Conservation (phyloP, 1,140 invertebrate genomes). For the Cyphomyrmex costatus region DNA sequence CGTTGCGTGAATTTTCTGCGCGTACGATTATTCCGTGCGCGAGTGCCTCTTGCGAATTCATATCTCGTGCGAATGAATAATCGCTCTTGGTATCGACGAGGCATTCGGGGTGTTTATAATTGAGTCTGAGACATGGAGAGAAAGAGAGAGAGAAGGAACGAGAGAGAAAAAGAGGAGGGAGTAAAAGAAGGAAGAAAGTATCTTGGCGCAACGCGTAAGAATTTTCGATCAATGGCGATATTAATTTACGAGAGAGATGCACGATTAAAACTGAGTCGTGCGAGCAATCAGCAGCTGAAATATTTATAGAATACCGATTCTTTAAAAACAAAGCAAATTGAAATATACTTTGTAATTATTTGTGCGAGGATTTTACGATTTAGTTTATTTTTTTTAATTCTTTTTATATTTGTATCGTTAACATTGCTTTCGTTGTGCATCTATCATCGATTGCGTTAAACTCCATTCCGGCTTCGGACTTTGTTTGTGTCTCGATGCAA, state of each 20-base stretch:
- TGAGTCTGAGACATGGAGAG: conserved; percentile 33
- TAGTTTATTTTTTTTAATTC: neutral
- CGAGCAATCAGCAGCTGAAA: neutral
- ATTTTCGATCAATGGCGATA: conserved; percentile 47
- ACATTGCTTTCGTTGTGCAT: conserved; percentile 10
- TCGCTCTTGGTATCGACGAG: conserved; percentile 54
- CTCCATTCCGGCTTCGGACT: neutral
- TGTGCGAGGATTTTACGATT: neutral
- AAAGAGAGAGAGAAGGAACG: neutral
- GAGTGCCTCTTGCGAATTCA: conserved; percentile 54
- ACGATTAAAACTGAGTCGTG: conserved; percentile 12
- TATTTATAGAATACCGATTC: neutral
- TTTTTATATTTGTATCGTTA: neutral
- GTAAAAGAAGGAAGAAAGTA: conserved; percentile 43
- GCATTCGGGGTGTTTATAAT: conserved; percentile 50
- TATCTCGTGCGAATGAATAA: conserved; percentile 68
- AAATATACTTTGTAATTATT: neutral
- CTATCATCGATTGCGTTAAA: neutral
- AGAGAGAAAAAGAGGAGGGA: neutral
- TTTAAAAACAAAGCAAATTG: neutral
- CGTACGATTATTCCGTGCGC: conserved; percentile 64
- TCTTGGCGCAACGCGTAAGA: conserved; percentile 28
- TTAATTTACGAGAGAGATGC: conserved; percentile 28
- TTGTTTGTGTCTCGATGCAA: neutral
- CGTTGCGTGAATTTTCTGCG: conserved; percentile 68